Percentiles rank a stretch among this genome's conserved stretches.
Conservation (phyloP, 2,888 invertebrate species). For the Nebria salina region DNA sequence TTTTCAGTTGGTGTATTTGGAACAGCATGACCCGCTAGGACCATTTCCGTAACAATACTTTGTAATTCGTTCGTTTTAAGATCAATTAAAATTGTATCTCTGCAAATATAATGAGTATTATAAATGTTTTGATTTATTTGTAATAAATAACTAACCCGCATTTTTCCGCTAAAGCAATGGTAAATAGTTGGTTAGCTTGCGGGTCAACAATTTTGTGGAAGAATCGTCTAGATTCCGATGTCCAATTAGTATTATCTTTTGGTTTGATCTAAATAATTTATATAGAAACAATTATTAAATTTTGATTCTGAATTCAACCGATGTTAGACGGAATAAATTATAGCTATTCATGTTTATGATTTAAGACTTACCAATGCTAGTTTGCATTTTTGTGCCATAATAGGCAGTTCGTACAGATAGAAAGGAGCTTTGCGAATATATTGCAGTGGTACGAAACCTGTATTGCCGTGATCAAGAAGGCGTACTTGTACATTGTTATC, state of each 20-base stretch:
- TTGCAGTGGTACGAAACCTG: conserved; percentile 10
- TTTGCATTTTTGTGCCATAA: conserved; percentile 37
- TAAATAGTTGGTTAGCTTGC: conserved; percentile 20
- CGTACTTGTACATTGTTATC: conserved; percentile 22
- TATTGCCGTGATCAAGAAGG: conserved; percentile 36
- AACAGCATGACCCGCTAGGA: conserved; percentile 25
- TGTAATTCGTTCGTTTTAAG: conserved; percentile 26
- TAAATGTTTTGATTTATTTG: not conserved
- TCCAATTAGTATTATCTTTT: conserved; percentile 12
- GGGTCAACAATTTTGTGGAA: conserved; percentile 20
- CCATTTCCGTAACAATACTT: conserved; percentile 26
- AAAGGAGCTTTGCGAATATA: conserved; percentile 22
- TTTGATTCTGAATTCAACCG: too few species aligned
- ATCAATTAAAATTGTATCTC: conserved; percentile 28
- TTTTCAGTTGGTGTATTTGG: not conserved
- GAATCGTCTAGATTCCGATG: conserved; percentile 17
- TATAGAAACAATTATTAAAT: too few species aligned
- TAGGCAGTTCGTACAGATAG: conserved; percentile 22
- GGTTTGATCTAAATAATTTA: conserved; percentile 22
- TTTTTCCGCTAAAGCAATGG: conserved; percentile 17
- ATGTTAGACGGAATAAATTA: not conserved
- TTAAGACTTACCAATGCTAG: conserved; percentile 35
- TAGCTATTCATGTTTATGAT: not conserved
- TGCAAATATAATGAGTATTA: not conserved
- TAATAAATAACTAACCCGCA: conserved; percentile 10